Base-by-base conservation (phyloP, 2,888 invertebrate genomes). In the Hyposoter didymator region DNA sequence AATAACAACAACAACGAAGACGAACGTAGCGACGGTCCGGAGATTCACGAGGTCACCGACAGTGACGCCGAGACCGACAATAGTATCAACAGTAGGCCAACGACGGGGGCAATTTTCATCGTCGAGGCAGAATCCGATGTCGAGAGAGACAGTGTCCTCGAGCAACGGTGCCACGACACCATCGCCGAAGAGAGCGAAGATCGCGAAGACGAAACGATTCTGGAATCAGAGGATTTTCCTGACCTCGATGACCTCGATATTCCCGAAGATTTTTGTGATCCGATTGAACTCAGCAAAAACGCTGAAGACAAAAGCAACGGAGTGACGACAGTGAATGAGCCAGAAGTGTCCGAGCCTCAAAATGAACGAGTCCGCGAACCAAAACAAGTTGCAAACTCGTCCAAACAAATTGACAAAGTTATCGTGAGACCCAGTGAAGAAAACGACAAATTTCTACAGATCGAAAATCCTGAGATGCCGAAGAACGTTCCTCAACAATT, bases 101-200 rank as follows among this genome's bases (percentile, higher is more conserved):
- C 82, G 47, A 73, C 79, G 70, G 69, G 6, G 75, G 83, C 39
- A 78, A 94, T 95, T 14, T 92, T 96, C 39, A 94, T 97, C 17
- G 95, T 95, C 55, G 97, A 97, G 92, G 95, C 95, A 32, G 96
- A 96, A 82, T 95, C 96, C 0, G 96, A 96, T 88, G 93, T 95
- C 52, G 95, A 96, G 89, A 95, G 95, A 95, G 96, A 96, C 90
- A 94, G 94, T 88, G 93, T 94, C 0, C 69, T 52, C 72, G 74
- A 72, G 76, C 80, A 55, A 8, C 35, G 55, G 8, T 95, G 49
- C 90, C 95, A 88, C 78, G 59, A 84, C 47, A 79, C 49, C 74
- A 93, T 87, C 92, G 94, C 88, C 72, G 93, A 78, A 92, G 94
- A 74, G 94, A 62, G 32, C 12, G 69, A 79, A 28, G 84, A 86